phyloP scores from a whole-genome alignment of 2,888 invertebrate genomes.

The Athalia circularis region DNA sequence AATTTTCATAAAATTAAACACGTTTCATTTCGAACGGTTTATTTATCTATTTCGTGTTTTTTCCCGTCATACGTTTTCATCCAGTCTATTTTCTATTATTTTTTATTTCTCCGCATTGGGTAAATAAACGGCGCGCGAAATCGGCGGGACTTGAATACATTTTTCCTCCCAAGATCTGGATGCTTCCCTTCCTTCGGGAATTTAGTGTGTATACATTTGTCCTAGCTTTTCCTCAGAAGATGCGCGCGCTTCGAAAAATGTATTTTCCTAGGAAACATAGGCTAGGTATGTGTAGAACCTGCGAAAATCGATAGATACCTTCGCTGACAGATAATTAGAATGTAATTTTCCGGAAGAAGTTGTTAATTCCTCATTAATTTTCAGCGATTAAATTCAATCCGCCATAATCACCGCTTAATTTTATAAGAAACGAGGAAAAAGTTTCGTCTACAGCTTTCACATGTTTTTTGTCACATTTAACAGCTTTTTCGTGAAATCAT shows the following conservation, averaged over 20 bases:
- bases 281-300: conserved; percentile 25
- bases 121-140: background rate
- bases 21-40: conserved; percentile 14
- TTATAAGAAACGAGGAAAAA: background rate
- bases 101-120: background rate
- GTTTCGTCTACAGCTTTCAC: too few species aligned
- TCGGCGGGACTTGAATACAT: background rate
- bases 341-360: conserved; percentile 6
- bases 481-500: too few species aligned
- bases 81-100: background rate
- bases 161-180: background rate
- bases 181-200: conserved; percentile 1
- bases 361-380: background rate
- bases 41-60: background rate
- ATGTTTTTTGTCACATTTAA: too few species aligned
- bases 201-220: conserved; percentile 20
- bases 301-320: conserved; percentile 43
- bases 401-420: too few species aligned
- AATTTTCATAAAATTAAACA: conserved; percentile 48
- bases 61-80: conserved; percentile 10
- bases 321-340: background rate
- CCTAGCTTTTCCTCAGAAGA: conserved; percentile 17
- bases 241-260: conserved; percentile 39
- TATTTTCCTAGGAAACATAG: conserved; percentile 29
- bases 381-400: background rate